Conservation (phyloP, 2,797 vertebrate genomes). For the Lepidocolaptes lacrymiger region DNA sequence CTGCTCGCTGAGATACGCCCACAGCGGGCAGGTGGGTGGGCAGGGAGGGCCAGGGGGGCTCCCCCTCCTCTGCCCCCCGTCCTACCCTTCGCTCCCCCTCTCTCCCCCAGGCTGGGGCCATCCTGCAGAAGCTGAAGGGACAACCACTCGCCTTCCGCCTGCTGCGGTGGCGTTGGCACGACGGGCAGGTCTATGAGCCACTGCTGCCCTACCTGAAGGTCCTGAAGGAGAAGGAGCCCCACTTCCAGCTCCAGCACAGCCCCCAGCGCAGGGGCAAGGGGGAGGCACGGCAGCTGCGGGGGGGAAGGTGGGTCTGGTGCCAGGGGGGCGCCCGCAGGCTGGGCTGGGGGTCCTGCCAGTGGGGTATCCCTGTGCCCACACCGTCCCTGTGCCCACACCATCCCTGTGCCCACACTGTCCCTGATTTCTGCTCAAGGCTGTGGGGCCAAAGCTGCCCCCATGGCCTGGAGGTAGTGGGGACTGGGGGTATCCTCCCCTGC, state of each 20-base stretch:
- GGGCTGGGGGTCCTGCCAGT: neutral
- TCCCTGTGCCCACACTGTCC: rapidly evolving
- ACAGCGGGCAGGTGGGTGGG: slow-evolving; percentile 76
- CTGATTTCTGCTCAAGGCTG: neutral
- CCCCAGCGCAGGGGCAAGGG: neutral
- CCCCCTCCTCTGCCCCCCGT: neutral
- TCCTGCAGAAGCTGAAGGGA: slow-evolving; percentile 79
- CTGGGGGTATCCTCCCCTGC: neutral
- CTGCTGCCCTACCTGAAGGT: slow-evolving; percentile 78
- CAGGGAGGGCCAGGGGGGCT: rapidly evolving
- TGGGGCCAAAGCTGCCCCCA: neutral
- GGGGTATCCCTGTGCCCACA: neutral
- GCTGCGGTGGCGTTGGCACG: slow-evolving; percentile 75
- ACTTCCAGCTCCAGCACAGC: slow-evolving; percentile 67
- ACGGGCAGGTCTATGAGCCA: slow-evolving; percentile 75
- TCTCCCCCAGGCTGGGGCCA: slow-evolving; percentile 72
- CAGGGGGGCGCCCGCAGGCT: neutral
- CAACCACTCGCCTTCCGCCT: slow-evolving; percentile 75
- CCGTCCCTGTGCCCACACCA: rapidly evolving
- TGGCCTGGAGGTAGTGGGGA: rapidly evolving
- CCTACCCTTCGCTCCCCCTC: neutral
- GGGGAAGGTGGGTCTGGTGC: slow-evolving; percentile 71
- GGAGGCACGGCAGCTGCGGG: slow-evolving; percentile 73
- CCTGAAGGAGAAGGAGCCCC: slow-evolving; percentile 79
- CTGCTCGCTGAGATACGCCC: slow-evolving; percentile 80